These are phyloP conservation scores for Fistularia tabacaria DNA, from an alignment of 2,797 vertebrate genomes.

Conservation along the genomic window DNA sequence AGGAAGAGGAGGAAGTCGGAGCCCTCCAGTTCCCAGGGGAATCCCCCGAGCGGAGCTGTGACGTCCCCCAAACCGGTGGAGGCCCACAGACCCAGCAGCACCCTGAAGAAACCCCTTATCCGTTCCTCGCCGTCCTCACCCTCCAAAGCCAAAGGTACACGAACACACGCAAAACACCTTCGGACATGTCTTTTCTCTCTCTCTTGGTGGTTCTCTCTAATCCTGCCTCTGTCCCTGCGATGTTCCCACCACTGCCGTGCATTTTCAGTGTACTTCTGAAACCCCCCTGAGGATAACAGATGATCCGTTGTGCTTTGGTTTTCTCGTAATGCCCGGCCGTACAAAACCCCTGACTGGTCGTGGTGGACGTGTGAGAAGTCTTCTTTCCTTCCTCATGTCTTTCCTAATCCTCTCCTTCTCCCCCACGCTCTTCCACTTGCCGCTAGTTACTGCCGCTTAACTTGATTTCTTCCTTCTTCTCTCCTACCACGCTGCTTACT, in stretches of 20 bases:
- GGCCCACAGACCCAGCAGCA: conserved; percentile 74
- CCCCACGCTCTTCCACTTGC: conserved; percentile 11
- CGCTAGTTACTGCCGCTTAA: conserved; percentile 49
- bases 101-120: conserved; percentile 81
- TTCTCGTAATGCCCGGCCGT: too few species aligned
- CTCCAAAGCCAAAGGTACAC: conserved; percentile 90
- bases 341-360: conserved; percentile 1
- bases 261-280: conserved; percentile 3
- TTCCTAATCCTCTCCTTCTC: conserved; percentile 20
- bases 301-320: neutral
- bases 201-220: neutral
- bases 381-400: conserved; percentile 7
- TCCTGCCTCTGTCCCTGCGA: neutral
- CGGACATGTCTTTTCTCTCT: neutral
- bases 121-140: conserved; percentile 94
- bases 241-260: neutral
- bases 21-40: conserved; percentile 83
- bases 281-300: too few species aligned
- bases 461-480: conserved; percentile 57
- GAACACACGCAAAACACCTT: neutral
- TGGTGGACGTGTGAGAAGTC: conserved; percentile 17
- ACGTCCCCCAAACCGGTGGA: conserved; percentile 72
- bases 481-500: conserved; percentile 90
- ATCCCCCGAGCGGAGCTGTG: conserved; percentile 64
- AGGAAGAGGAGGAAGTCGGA: conserved; percentile 97